Evolutionary conservation across 2,888 invertebrate genomes (phyloP).

Genomic region (Lepas anatifera): DNA sequence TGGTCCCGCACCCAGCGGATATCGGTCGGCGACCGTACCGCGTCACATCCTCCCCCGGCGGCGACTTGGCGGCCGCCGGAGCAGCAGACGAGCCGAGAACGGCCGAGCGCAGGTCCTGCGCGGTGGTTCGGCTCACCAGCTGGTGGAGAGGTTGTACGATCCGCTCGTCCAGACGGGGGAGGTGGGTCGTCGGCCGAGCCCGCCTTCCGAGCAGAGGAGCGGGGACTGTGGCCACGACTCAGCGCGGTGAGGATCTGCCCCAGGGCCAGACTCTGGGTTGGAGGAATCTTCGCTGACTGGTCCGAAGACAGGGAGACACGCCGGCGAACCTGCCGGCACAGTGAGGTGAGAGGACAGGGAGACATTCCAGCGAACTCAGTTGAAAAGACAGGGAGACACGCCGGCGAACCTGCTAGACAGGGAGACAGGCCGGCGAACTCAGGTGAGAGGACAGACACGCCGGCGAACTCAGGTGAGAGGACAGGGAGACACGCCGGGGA

Average conservation of each 20-base stretch:
- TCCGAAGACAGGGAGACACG: no score
- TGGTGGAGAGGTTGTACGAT: no score
- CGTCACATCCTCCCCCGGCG: no score
- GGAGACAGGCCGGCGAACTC: not conserved
- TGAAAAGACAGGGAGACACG: not conserved
- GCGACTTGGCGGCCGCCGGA: no score
- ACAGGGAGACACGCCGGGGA: no score
- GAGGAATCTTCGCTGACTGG: not conserved
- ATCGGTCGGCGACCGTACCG: not conserved
- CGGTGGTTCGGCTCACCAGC: no score
- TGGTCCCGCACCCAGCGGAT: not conserved
- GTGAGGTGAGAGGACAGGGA: no score
- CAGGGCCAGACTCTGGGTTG: not conserved
- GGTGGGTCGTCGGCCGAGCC: not conserved
- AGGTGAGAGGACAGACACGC: not conserved
- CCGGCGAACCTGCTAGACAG: not conserved
- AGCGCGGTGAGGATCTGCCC: not conserved
- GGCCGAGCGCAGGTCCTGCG: no score
- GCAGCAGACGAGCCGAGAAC: no score
- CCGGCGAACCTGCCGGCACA: no score
- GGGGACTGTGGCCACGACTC: not conserved
- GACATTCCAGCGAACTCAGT: no score
- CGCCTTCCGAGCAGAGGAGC: not conserved
- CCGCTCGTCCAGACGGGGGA: not conserved
- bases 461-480: no score